These are phyloP conservation scores for Stichopus horrens DNA, from an alignment of 53 echinoderm and acorn worm species.

Conservation along the genomic window DNA sequence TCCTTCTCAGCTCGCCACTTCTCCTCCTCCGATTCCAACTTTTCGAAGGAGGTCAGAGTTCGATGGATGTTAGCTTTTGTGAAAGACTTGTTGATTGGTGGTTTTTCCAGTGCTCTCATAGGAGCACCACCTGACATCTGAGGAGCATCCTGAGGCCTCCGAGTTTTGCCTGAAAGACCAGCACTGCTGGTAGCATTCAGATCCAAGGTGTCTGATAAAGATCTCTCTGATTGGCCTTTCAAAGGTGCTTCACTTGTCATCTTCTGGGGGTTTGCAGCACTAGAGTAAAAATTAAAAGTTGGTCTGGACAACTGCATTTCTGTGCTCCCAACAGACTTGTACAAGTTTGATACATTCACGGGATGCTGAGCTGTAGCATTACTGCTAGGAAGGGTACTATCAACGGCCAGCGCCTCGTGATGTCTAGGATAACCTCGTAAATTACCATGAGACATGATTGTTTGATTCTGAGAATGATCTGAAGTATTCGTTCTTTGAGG, in stretches of 20 bases:
- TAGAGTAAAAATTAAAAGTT: slow-evolving; percentile 40
- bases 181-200: not conserved
- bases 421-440: slow-evolving; percentile 35
- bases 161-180: too few species aligned
- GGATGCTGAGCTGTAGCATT: not conserved
- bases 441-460: not conserved
- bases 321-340: not conserved
- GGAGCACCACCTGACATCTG: slow-evolving; percentile 6
- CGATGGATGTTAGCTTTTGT: slow-evolving; percentile 82
- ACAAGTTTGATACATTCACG: not conserved
- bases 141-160: not conserved
- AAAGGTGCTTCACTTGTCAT: not conserved
- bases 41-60: slow-evolving; percentile 77
- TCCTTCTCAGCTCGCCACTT: slow-evolving; percentile 47
- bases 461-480: slow-evolving; percentile 8
- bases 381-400: not conserved
- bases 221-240: not conserved
- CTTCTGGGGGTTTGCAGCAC: slow-evolving; percentile 1
- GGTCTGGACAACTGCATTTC: slow-evolving; percentile 5
- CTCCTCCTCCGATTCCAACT: slow-evolving; percentile 58
- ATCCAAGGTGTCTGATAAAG: not conserved
- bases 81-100: slow-evolving; percentile 70
- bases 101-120: slow-evolving; percentile 52
- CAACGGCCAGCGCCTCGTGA: slow-evolving; percentile 20
- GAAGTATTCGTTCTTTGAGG: slow-evolving; percentile 14